Base-by-base conservation (phyloP, 2,113 vertebrate genomes). In the Chroicocephalus ridibundus region DNA sequence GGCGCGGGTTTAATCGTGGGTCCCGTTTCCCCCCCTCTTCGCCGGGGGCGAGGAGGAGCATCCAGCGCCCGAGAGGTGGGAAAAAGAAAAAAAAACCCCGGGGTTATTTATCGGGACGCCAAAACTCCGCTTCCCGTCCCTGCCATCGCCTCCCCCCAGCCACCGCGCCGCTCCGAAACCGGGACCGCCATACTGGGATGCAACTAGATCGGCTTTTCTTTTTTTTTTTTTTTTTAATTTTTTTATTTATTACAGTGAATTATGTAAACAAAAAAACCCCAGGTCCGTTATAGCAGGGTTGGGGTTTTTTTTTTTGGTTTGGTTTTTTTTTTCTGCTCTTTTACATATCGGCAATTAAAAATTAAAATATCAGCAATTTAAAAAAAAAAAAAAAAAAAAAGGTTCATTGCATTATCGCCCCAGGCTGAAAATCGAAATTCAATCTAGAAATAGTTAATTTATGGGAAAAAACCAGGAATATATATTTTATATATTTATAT, bases 361-460 rank as follows among this genome's bases (percentile, higher is more conserved):
- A 51, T 86, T 93, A 95, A 86, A 94, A 92, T 80, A 92, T 84
- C 95, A 95, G 86, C 52, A 5, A 89, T 98, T 96, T 65, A 90
- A 21, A n/a, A 78, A 76, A 36, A 42, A 60, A 38, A 19, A 27
- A 19, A 27, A 47, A 83, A 94, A 96, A 95, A 96, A n/a, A 46
- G 88, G 66, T 97, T 98, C 95, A 97, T 97, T 97, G 97, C 96
- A 97, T 97, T 96, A 97, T 97, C 13, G 85, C 97, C 97, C 95
- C 96, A 21, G 89, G 96, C 91, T 96, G 87, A 96, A 96, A 97
- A 98, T 97, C 54, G n/a, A 92, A 95, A 94, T 96, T 97, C 71
- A 61, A 95, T 98, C 97, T 96, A 95, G 97, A 96, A 97, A 97
- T 91, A 97, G 97, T 98, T 98, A 98, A 97, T 97, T 98, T 98